Evolutionary conservation across 2,113 vertebrate genomes (phyloP).

Genomic region (Mesocricetus auratus): DNA sequence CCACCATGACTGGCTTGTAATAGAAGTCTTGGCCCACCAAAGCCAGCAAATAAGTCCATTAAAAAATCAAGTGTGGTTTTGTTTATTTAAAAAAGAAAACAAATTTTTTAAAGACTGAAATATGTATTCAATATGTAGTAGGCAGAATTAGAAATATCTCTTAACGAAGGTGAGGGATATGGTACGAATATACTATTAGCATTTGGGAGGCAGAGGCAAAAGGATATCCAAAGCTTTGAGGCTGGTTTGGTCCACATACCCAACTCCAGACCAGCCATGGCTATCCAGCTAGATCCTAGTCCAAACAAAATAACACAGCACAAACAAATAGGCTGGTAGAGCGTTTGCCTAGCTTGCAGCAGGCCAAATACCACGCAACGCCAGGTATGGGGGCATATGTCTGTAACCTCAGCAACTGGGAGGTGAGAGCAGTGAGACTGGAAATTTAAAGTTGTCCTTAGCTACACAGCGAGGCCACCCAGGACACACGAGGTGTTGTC

Average conservation of each 20-base stretch:
- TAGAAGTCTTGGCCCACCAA: neutral
- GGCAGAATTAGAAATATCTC: neutral
- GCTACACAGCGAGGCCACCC: neutral
- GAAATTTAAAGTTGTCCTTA: neutral
- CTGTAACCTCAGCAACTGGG: neutral
- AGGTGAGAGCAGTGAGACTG: neutral
- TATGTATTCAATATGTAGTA: neutral
- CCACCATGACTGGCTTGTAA: neutral
- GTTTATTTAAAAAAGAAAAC: constrained; percentile 6
- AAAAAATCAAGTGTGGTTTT: neutral
- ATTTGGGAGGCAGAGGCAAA: neutral
- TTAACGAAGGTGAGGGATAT: neutral
- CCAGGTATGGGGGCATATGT: too few species aligned
- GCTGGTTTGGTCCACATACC: neutral
- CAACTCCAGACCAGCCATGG: neutral
- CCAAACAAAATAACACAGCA: neutral
- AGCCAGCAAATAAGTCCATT: neutral
- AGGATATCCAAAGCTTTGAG: neutral
- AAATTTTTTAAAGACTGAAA: neutral
- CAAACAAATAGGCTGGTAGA: too few species aligned
- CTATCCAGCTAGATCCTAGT: neutral
- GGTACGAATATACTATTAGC: too few species aligned
- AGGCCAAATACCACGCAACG: neutral
- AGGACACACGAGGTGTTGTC: neutral
- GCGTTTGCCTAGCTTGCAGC: too few species aligned